Base-by-base conservation (phyloP, 2,888 invertebrate genomes). In the Helleia helle region DNA sequence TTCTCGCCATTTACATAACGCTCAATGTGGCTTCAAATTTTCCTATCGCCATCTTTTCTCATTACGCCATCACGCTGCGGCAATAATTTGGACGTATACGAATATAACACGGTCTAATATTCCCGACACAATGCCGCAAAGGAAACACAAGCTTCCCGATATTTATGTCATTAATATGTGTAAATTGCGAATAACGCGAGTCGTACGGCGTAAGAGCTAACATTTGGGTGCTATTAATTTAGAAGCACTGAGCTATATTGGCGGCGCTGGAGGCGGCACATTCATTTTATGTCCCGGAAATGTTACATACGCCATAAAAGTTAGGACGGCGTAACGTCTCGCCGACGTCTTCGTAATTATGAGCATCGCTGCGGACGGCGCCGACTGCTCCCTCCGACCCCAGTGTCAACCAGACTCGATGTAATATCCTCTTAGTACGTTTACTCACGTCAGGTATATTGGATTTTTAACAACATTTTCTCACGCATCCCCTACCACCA, bases 261-360 rank as follows among this genome's bases (percentile, higher is more conserved):
- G 72, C 65, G 62, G 68, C 56, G 63, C 70, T 75, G 62, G 71
- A 72, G 71, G 74, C 75, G 73, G 76, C 81, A 81, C 83, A 81
- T 83, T 83, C 79, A 80, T 83, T 83, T 83, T 79, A 83, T 79
- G 81, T 76, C 65, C 76, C 76, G 73, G 79, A 77, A 81, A 81
- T 83, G 84, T 81, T 76, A 81, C 83, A 83, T 83, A 77, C 77
- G 79, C 83, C 71, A 81, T 83, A 83, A 84, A 84, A 81, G 83
- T 83, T 83, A 83, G 76, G 80, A 72, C 75, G 71, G 74, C 80
- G 71, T 80, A 73, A 79, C 79, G 83, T 81, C 81, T 80, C 79
- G 80, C 71, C 83, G 69, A 65, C 80, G 73, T 80, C 81, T 80
- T 79, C 67, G 77, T 83, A 84, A 84, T 83, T 84, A 81, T 48